These are phyloP conservation scores for Maniola hyperantus DNA, from an alignment of 2,888 invertebrate genomes.

Conservation along the genomic window DNA sequence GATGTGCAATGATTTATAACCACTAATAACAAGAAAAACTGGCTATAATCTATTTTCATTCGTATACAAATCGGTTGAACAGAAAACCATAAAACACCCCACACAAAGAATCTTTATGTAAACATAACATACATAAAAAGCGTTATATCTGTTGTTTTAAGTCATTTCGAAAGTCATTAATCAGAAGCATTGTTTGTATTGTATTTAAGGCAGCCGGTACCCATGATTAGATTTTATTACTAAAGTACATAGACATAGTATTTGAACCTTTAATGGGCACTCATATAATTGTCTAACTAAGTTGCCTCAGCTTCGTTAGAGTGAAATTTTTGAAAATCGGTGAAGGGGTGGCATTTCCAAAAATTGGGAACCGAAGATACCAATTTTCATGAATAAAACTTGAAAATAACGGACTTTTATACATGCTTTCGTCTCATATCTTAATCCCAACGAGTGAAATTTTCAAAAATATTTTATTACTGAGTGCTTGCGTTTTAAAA, in stretches of 20 bases:
- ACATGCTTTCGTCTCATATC: too few relatives aligned
- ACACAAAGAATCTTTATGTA: constrained; percentile 82
- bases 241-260: constrained; percentile 28
- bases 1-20: constrained; percentile 78
- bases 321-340: not conserved
- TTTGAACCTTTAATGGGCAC: constrained; percentile 15
- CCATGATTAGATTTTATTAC: constrained; percentile 62
- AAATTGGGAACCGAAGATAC: too few relatives aligned
- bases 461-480: too few relatives aligned
- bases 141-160: constrained; percentile 80
- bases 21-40: constrained; percentile 81
- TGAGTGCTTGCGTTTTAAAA: too few relatives aligned
- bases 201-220: constrained; percentile 46
- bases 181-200: constrained; percentile 64
- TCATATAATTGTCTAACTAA: not conserved
- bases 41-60: constrained; percentile 81
- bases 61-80: constrained; percentile 81
- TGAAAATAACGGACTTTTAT: too few relatives aligned
- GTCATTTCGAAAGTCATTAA: constrained; percentile 79
- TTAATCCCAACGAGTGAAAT: too few relatives aligned
- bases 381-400: too few relatives aligned
- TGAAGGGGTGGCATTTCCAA: too few relatives aligned
- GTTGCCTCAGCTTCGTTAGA: too few relatives aligned
- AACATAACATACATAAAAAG: constrained; percentile 79
- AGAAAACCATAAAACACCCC: constrained; percentile 81